Base-by-base conservation (phyloP, 2,888 invertebrate species). In the Xestia xanthographa region DNA sequence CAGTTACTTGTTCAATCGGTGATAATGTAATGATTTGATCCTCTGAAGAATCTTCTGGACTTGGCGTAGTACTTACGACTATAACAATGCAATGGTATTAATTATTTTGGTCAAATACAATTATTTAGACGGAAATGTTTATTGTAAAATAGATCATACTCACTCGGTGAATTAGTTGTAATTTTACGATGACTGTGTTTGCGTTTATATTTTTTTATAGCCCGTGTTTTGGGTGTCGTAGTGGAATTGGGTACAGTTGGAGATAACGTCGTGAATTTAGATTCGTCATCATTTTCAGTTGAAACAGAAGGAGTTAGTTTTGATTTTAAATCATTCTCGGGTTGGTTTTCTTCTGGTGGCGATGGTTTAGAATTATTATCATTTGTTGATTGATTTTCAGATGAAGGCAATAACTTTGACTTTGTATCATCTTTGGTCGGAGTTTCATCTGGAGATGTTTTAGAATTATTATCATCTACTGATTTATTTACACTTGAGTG, bases 1-100 rank as follows among this genome's bases (percentile, higher is more conserved):
- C 79, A 50, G 80, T 79, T 17, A n/a, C 29, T 34, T 60, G 58
- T 75, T 80, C 88, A 72, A 85, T 79, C 1, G 85, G 88, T 14
- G 86, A 87, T 81, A 88, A 53, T 22, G 82, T 84, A 43, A 84
- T 80, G 26, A 72, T 71, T 53, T 74, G 60, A 34, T 84, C 74
- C 8, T 50, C 26, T 26, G 53, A 20, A 29, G 22, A n/a, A 56
- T 50, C 38, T 41, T 77, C n/a, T 0, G 53, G 38, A 17, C 5
- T 0, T 45, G 53, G 17, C 5, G 76, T 60, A 38, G 77, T 66
- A 17, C n/a, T 63, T 5, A 22, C 53, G 58, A 22, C 86, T 85
- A 41, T 41, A 85, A 82, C 0, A 66, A 74, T 38, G 17, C 0
- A 38, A n/a, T 12, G 0, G 12, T 34, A 34, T 50, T 45, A 4